Evolutionary conservation across 64 coral and sea anemone species (phyloP).

Genomic region (Trachythela sp.): DNA sequence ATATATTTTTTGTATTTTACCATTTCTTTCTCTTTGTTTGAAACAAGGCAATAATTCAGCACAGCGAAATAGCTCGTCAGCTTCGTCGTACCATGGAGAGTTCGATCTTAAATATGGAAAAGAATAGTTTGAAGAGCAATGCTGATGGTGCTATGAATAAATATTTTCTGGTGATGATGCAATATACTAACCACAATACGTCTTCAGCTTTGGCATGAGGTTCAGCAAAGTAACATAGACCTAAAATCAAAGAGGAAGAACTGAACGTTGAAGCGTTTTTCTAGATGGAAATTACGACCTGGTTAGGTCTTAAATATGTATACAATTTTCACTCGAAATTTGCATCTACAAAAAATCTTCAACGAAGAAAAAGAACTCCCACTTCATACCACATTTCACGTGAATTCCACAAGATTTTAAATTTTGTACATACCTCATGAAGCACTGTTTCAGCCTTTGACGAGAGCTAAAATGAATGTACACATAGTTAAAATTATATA

Average conservation of each 20-base stretch:
- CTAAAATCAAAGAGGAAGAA: background rate
- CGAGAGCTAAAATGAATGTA: conserved; percentile 56
- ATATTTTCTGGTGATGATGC: no score
- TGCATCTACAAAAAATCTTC: background rate
- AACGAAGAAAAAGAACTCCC: no score
- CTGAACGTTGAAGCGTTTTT: background rate
- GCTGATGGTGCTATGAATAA: background rate
- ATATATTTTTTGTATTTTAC: no score
- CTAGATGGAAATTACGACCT: no score
- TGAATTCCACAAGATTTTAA: background rate
- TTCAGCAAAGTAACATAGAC: background rate
- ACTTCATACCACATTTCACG: background rate
- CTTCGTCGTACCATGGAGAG: conserved; percentile 90
- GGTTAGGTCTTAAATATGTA: no score
- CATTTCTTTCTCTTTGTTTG: conserved; percentile 89
- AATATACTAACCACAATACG: background rate
- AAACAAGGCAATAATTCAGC: conserved; percentile 92
- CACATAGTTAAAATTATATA: background rate
- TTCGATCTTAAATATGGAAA: conserved; percentile 73
- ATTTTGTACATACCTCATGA: conserved; percentile 56
- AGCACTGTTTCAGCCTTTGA: conserved; percentile 63
- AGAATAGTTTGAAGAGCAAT: background rate
- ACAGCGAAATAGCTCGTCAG: conserved; percentile 94
- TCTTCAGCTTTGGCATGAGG: background rate
- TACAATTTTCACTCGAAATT: background rate